phyloP scores from a whole-genome alignment of 2,113 vertebrate species.

The Psilopogon haemacephalus region DNA sequence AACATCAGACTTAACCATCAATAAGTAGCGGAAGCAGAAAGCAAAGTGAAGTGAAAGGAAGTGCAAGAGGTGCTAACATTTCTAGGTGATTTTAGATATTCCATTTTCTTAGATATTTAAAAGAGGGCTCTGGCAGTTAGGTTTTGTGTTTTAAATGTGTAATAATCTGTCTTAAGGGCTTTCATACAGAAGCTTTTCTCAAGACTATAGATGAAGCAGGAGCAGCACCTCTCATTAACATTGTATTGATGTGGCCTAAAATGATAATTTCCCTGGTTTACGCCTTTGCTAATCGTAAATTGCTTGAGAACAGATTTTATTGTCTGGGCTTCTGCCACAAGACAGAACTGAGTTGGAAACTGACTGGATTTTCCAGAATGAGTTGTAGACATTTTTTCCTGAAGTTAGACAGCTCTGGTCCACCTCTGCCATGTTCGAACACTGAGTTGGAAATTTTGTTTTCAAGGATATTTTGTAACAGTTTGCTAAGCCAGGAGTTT shows the following conservation, averaged over 20 bases:
- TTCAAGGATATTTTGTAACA: neutral
- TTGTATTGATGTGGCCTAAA: neutral
- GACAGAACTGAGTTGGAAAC: neutral
- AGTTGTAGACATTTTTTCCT: neutral
- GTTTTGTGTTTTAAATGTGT: neutral
- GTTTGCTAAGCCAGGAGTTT: neutral
- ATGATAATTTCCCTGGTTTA: neutral
- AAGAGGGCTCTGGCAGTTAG: neutral
- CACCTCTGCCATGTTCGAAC: neutral
- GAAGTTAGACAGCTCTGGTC: neutral
- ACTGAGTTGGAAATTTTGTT: neutral
- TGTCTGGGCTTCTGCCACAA: neutral
- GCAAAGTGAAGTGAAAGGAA: neutral
- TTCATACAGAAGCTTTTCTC: neutral
- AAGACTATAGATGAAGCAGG: neutral
- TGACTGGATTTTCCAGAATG: neutral
- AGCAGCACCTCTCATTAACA: neutral
- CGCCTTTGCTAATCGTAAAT: neutral
- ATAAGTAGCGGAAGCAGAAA: neutral
- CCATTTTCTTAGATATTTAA: neutral
- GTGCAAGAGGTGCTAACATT: neutral
- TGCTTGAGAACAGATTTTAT: neutral
- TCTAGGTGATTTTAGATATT: neutral
- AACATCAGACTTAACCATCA: neutral
- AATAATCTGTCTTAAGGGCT: neutral